Percentiles rank a stretch among this genome's conserved stretches.
These are phyloP conservation scores for Polypedilum pembai DNA, from an alignment of 1,140 invertebrate genomes.

Conservation along the genomic window DNA sequence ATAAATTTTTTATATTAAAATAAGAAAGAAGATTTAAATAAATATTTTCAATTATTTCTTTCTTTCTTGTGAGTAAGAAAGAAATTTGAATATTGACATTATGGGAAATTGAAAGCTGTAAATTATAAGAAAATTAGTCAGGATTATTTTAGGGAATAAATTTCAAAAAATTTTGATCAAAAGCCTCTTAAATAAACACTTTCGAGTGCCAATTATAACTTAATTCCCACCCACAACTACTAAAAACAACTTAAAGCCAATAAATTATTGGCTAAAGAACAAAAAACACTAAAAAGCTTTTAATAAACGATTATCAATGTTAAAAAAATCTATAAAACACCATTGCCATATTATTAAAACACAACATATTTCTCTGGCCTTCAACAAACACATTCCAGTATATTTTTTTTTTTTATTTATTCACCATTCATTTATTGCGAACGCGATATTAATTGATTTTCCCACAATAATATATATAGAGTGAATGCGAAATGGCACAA, in stretches of 20 bases:
- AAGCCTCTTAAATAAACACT: too few relatives aligned
- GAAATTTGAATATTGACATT: slow-evolving; percentile 21
- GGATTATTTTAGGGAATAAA: background rate
- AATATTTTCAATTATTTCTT: background rate
- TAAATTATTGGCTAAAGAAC: too few relatives aligned
- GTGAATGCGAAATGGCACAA: background rate
- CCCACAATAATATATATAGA: slow-evolving; percentile 13
- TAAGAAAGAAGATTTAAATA: background rate
- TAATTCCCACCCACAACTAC: too few relatives aligned
- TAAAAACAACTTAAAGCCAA: too few relatives aligned
- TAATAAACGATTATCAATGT: slow-evolving; percentile 18
- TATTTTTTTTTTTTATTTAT: background rate
- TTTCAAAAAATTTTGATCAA: background rate
- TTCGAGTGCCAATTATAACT: too few relatives aligned
- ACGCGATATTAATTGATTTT: slow-evolving; percentile 22
- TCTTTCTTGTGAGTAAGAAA: background rate
- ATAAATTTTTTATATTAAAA: background rate
- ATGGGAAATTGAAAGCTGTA: slow-evolving; percentile 1
- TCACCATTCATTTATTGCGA: background rate
- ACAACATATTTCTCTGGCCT: slow-evolving; percentile 2
- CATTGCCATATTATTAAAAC: background rate
- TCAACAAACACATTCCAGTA: background rate
- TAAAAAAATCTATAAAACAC: background rate
- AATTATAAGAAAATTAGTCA: background rate
- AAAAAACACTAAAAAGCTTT: background rate